A percentile compares a stretch with the other conserved stretches of the same genome.
Conservation (phyloP, 1,140 invertebrate genomes). For the Neocloeon triangulifer region DNA sequence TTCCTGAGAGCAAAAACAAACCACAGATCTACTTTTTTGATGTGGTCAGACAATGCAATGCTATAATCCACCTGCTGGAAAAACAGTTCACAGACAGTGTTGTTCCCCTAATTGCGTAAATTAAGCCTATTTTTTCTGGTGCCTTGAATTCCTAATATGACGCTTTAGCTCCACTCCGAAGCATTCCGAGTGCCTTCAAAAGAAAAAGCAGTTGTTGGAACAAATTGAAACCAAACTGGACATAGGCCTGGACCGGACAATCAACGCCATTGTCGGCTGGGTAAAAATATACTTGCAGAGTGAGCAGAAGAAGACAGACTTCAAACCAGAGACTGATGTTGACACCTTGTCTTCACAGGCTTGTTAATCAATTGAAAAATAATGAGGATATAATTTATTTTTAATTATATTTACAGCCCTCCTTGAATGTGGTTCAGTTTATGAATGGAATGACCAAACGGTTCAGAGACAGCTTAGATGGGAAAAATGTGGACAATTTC, state of each 20-base stretch:
- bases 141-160: no score
- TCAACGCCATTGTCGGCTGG: conserved; percentile 77
- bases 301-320: conserved; percentile 92
- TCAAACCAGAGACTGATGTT: conserved; percentile 75
- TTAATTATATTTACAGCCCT: conserved; percentile 40
- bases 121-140: conserved; percentile 7
- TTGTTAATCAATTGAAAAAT: conserved; percentile 5
- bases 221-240: conserved; percentile 84
- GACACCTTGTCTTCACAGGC: conserved; percentile 51
- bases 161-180: conserved; percentile 58
- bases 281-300: conserved; percentile 71
- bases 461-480: conserved; percentile 71
- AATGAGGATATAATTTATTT: no score
- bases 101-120: conserved; percentile 65
- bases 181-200: conserved; percentile 67
- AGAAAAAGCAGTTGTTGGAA: conserved; percentile 65
- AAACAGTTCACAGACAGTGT: conserved; percentile 83
- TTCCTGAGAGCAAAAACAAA: conserved; percentile 60
- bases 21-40: conserved; percentile 87
- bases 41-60: conserved; percentile 82
- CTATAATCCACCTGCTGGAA: conserved; percentile 84
- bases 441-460: conserved; percentile 50
- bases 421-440: conserved; percentile 67
- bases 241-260: conserved; percentile 65
- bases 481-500: conserved; percentile 73